Base-by-base conservation (phyloP, 1,140 invertebrate species). In the Yoshiicerus persimilis region DNA sequence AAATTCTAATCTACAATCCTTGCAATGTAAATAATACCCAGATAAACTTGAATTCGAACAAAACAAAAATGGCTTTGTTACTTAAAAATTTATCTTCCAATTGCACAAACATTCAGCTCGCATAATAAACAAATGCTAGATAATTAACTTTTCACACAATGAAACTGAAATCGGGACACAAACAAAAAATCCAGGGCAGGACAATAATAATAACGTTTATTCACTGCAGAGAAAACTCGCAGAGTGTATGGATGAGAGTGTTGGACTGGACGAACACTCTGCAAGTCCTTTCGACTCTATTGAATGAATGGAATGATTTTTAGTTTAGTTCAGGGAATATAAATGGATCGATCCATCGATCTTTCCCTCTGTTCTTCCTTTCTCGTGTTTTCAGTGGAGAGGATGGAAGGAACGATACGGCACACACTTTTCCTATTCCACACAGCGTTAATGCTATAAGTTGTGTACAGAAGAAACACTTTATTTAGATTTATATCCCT, bases 251-350 rank as follows among this genome's bases (percentile, higher is more conserved):
- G 47, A n/a, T 56, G 41, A 13, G 47, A 56, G 47, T 2, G n/a
- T 13, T 47, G 41, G 16, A 56, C 47, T 56, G 25, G 66, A 70
- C 66, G 25, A 70, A 70, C 66, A 70, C 66, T 30, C 66, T 70
- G 66, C 66, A 70, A 70, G 66, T 70, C 66, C 64, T 32, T 80
- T 34, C 4, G 6, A 47, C 32, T 16, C 34, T 9, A 80, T 25
- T 80, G 32, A 80, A 38, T 80, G 75, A 80, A 80, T 80, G 75
- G 75, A 80, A 80, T 38, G 75, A 80, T 80, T 32, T 80, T 80
- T 36, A 80, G 75, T 70, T 70, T 30, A 70, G 9, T 80, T 80
- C 20, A 77, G 9, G 9, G 75, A 80, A 80, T 80, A 36, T 20
- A 23, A 80, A 20, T 36, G 75, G 75, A 36, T 80, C 75, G 75